Evolutionary conservation across 2,113 vertebrate species (phyloP), one percentile per base, ranked within the genome.

Genomic region (Myiagra hebetior): DNA sequence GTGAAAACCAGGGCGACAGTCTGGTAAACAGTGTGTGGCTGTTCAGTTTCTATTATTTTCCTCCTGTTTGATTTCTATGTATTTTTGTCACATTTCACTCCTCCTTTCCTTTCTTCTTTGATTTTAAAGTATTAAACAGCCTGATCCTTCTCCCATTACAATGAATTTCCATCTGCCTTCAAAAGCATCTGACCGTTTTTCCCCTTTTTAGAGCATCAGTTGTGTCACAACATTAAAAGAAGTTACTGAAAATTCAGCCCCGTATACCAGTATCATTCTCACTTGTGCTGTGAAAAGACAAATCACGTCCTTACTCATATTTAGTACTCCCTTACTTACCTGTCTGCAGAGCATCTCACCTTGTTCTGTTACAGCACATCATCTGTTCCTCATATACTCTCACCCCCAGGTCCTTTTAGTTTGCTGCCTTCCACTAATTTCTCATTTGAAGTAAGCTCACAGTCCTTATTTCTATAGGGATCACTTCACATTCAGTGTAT

Each of bases 181-280:
- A 47, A 52, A 77, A 47, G 18, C 0, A 0, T 35, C 9, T 0
- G 50, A n/a, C 8, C 6, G 5, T 44, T 46, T n/a, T 19, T 14
- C 30, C 42, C 11, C 5, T 22, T 67, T 89, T 63, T 8, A 73
- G 26, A 80, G 35, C 49, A 46, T 13, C 30, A 50, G 20, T 8
- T 49, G 31, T 5, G 7, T 52, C 39, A 49, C 42, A 26, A 21
- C 31, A 22, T 42, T 57, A 44, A 28, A 73, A 84, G 24, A 49
- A 76, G 15, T 33, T 37, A 55, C 50, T 56, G 69, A 70, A 56
- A 82, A 60, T 35, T 69, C 70, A 23, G 10, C 1, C 4, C 64
- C 21, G 6, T 8, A 37, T 28, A 62, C 27, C 44, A 30, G 15
- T 6, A 39, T 9, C 18, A 7, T 70, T 60, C 74, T 75, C 4